Conservation (phyloP, 2,797 vertebrate genomes). For the Pangasius sanitwongsei region DNA sequence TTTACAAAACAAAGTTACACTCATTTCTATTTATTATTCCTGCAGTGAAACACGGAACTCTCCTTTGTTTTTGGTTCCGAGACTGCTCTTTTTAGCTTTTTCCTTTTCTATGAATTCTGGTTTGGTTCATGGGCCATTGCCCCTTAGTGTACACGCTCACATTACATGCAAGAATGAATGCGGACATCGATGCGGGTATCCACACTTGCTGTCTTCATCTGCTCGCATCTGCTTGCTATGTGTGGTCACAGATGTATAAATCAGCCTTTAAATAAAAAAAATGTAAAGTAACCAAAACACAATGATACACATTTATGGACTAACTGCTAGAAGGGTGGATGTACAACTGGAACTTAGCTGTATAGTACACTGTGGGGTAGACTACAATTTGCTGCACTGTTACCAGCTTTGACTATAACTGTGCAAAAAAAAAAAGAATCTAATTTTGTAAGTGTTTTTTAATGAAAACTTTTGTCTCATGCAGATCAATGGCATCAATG, state of each 20-base stretch:
- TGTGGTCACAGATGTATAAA: not conserved
- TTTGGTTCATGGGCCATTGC: not conserved
- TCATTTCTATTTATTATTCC: not conserved
- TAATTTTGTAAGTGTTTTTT: not conserved
- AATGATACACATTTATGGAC: not conserved
- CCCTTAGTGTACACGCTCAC: not conserved
- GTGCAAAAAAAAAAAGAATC: not conserved
- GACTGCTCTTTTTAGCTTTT: not conserved
- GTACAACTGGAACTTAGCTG: not conserved
- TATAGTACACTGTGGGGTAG: not conserved
- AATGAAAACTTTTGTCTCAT: slow-evolving; percentile 53
- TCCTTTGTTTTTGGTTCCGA: not conserved
- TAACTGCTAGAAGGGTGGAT: too few species aligned
- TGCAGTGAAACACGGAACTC: not conserved
- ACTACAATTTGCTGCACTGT: not conserved
- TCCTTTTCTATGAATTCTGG: not conserved
- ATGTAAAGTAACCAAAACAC: not conserved
- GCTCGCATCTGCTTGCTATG: not conserved
- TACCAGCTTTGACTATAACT: not conserved
- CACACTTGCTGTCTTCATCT: not conserved
- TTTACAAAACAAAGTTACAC: not conserved
- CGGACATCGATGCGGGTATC: not conserved
- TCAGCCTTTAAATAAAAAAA: not conserved
- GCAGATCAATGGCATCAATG: slow-evolving; percentile 94
- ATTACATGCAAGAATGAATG: not conserved